phyloP scores from a whole-genome alignment of 1,140 invertebrate genomes.

The Drosophila pachea region DNA sequence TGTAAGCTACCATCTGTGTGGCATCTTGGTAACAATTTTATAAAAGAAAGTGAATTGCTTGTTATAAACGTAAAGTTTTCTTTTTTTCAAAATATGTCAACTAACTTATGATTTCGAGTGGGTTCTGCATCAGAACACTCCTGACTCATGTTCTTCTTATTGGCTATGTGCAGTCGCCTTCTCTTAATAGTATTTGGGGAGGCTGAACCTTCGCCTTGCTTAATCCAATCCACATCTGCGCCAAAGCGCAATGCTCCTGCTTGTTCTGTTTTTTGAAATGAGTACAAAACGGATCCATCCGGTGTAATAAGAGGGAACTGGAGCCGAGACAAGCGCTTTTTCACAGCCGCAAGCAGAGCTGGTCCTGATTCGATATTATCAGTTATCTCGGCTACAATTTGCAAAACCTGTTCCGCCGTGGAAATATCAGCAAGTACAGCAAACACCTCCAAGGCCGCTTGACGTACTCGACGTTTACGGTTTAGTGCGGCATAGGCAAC shows the following conservation, averaged over 20 bases:
- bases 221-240: conserved; percentile 86
- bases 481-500: conserved; percentile 83
- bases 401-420: conserved; percentile 80
- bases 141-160: conserved; percentile 19
- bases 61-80: no score
- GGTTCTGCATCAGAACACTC: conserved; percentile 6
- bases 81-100: not conserved
- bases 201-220: conserved; percentile 82
- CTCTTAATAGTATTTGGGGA: conserved; percentile 80
- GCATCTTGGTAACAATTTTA: conserved; percentile 26
- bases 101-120: conserved; percentile 31
- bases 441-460: conserved; percentile 89
- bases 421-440: conserved; percentile 88
- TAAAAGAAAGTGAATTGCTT: not conserved
- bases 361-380: conserved; percentile 77
- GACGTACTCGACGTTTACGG: conserved; percentile 86
- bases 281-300: conserved; percentile 86
- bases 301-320: conserved; percentile 83
- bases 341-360: conserved; percentile 80
- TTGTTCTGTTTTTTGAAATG: conserved; percentile 74
- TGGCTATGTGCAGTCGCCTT: conserved; percentile 41
- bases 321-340: conserved; percentile 82
- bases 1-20: conserved; percentile 46
- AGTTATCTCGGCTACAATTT: conserved; percentile 79
- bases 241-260: conserved; percentile 58